Base-by-base conservation (phyloP, 2,888 invertebrate genomes). In the Empis stercorea region DNA sequence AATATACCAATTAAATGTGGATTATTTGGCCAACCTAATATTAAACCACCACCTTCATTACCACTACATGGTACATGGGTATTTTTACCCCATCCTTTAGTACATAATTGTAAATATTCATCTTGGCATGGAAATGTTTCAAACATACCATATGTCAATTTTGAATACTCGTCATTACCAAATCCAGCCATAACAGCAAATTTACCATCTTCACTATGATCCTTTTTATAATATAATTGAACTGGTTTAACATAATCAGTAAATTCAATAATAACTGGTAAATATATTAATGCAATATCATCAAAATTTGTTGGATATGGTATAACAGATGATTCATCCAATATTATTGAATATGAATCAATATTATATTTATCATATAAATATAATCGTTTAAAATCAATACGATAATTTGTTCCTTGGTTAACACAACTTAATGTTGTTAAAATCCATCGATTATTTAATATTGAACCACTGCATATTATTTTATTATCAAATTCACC, bases 161-260 rank as follows among this genome's bases (percentile, higher is more conserved):
- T 45, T 9, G 45, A 27, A n/a, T n/a, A n/a, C 0, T 50, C 41
- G 13, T 48, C 47, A 34, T 47, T 43, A 15, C 23, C 37, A 7
- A 54, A 48, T 17, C 55, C 55, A 11, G 54, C 44, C 56, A 55
- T 54, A 9, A 54, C 54, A 3, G 54, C 50, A 23, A 49, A 44
- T 10, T 45, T 40, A 23, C 45, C 50, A 9, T 49, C 49, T 9
- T 27, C 23, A 27, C 23, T 27, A 23, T 38, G 5, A 27, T 27
- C 23, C 4, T 7, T 27, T 27, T n/a, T n/a, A n/a, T n/a, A n/a
- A n/a, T n/a, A n/a, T n/a, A n/a, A n/a, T n/a, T n/a, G n/a, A n/a
- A 27, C 23, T 27, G 23, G 23, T 27, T 27, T 4, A 27, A 27
- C 9, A 9, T 27, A 27, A 7, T 27, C 23, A 4, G 23, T 6